Conservation (phyloP, 2,888 invertebrate species). For the Limnephilus auricula region DNA sequence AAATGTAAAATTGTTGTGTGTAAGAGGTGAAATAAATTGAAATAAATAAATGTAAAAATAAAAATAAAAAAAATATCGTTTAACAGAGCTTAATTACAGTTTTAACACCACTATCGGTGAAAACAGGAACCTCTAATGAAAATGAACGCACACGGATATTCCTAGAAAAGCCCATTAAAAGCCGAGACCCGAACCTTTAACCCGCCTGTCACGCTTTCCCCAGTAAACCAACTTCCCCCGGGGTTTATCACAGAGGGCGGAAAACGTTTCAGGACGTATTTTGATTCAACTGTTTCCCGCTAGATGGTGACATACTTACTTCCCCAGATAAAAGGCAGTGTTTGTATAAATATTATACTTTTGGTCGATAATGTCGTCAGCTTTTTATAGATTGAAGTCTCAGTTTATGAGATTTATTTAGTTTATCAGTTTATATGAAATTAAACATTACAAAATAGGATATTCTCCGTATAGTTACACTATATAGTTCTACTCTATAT, state of each 20-base stretch:
- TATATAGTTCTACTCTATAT: too few relatives aligned
- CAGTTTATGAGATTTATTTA: neutral
- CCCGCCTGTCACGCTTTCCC: neutral
- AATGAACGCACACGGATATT: neutral
- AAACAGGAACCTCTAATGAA: neutral
- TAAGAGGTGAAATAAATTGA: too few relatives aligned
- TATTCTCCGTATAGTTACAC: too few relatives aligned
- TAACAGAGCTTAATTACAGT: neutral
- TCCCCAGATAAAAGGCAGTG: neutral
- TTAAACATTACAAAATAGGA: too few relatives aligned
- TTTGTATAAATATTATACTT: neutral
- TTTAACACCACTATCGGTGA: neutral
- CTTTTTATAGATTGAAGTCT: too few relatives aligned
- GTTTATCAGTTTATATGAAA: too few relatives aligned
- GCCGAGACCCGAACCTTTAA: conserved; percentile 30
- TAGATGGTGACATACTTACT: conserved; percentile 23
- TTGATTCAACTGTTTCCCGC: conserved; percentile 27
- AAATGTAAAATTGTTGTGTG: too few relatives aligned
- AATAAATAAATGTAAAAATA: too few relatives aligned
- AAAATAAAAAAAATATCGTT: too few relatives aligned
- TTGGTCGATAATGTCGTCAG: neutral
- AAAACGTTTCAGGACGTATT: conserved; percentile 36
- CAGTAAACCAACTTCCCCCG: neutral
- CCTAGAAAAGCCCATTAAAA: conserved; percentile 5
- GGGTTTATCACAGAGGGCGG: neutral